These are phyloP conservation scores for Epinotia bilunana DNA, from an alignment of 2,888 invertebrate species.

Conservation along the genomic window DNA sequence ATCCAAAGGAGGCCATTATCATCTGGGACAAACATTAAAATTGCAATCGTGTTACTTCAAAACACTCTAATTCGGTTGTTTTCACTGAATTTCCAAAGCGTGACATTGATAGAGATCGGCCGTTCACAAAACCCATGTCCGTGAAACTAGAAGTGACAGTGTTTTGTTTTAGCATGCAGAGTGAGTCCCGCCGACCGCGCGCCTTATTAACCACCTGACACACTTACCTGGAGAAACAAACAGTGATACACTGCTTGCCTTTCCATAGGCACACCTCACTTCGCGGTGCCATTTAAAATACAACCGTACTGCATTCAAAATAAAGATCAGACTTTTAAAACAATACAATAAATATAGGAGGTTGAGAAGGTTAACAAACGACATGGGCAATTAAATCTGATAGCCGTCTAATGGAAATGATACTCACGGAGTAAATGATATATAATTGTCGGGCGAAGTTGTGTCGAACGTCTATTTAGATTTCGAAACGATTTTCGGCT, in stretches of 20 bases:
- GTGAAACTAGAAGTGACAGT: slow-evolving; percentile 66
- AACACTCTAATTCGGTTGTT: slow-evolving; percentile 58
- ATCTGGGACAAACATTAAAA: slow-evolving; percentile 17
- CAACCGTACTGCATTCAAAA: slow-evolving; percentile 7
- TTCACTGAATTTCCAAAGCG: slow-evolving; percentile 69
- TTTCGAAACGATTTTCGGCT: slow-evolving; percentile 33
- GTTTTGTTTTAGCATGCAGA: slow-evolving; percentile 55
- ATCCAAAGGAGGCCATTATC: background rate
- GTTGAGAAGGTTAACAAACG: background rate
- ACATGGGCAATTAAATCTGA: slow-evolving; percentile 35
- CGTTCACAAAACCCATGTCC: slow-evolving; percentile 70
- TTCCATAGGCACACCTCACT: background rate
- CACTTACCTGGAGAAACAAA: slow-evolving; percentile 49
- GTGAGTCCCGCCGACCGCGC: slow-evolving; percentile 49
- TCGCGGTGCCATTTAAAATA: background rate
- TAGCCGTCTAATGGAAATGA: slow-evolving; percentile 33
- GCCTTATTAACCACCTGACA: slow-evolving; percentile 65
- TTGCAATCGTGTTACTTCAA: slow-evolving; percentile 47
- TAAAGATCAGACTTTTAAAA: background rate
- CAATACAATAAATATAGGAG: background rate
- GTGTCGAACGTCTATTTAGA: slow-evolving; percentile 2
- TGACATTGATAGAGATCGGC: slow-evolving; percentile 75
- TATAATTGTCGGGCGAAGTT: slow-evolving; percentile 20
- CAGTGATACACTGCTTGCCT: slow-evolving; percentile 15
- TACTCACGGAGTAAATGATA: slow-evolving; percentile 20